These are phyloP conservation scores for Schlechtendalia chinensis DNA, from an alignment of 1,140 invertebrate genomes.

Conservation along the genomic window DNA sequence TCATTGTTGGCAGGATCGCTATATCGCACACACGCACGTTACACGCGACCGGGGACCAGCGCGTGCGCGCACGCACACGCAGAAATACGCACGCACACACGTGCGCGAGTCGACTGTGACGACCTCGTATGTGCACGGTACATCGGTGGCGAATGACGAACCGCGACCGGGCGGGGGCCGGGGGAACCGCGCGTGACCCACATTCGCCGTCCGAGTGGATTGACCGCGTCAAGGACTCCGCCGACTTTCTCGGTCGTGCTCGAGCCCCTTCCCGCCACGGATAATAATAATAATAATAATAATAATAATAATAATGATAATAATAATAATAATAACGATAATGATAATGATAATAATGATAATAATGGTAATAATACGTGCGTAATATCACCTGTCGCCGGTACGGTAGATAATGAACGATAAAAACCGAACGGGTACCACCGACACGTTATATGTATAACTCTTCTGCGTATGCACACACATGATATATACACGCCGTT, in stretches of 20 bases:
- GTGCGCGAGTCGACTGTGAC: slow-evolving; percentile 7
- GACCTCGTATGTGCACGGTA: slow-evolving; percentile 37
- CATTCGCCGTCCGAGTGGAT: slow-evolving; percentile 49
- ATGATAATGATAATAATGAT: too few species aligned
- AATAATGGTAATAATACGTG: not conserved
- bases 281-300: too few species aligned
- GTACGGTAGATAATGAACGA: slow-evolving; percentile 22
- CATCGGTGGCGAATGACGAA: slow-evolving; percentile 26
- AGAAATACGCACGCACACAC: not conserved
- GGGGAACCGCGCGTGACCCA: slow-evolving; percentile 45
- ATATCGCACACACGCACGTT: not conserved
- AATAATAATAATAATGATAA: too few species aligned
- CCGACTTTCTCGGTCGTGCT: slow-evolving; percentile 49
- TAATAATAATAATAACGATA: too few species aligned
- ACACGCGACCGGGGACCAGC: not conserved
- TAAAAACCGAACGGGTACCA: slow-evolving; percentile 27
- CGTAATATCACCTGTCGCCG: slow-evolving; percentile 33
- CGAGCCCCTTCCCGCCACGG: slow-evolving; percentile 37
- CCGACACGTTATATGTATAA: not conserved
- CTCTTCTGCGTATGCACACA: not conserved
- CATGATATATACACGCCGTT: not conserved
- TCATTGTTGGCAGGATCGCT: slow-evolving; percentile 17
- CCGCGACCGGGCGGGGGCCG: not conserved
- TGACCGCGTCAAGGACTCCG: slow-evolving; percentile 50
- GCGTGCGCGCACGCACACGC: not conserved